Percentiles rank a stretch among this genome's conserved stretches.
phyloP scores from a whole-genome alignment of 2,888 invertebrate genomes.

The Melanophora roralis region DNA sequence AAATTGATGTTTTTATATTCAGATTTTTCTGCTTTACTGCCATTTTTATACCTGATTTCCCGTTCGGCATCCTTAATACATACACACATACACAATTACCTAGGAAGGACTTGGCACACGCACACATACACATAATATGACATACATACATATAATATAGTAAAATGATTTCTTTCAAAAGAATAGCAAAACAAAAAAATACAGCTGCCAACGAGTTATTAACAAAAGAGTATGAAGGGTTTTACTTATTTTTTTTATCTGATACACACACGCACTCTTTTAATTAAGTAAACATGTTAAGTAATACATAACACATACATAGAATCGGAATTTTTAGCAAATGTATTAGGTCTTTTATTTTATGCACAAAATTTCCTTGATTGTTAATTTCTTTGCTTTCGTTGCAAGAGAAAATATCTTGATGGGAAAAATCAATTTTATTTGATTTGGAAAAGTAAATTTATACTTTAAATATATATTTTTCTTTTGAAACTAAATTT shows the following conservation, averaged over 20 bases:
- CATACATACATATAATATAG: no score
- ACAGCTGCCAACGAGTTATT: conserved; percentile 42
- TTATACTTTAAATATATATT: no score
- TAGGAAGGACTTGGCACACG: no score
- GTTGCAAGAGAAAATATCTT: conserved; percentile 21
- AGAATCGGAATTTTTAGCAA: conserved; percentile 12
- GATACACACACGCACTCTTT: not conserved
- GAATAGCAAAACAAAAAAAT: not conserved
- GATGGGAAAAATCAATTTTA: conserved; percentile 61
- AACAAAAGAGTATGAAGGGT: conserved; percentile 19
- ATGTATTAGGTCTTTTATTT: conserved; percentile 33
- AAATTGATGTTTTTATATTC: no score
- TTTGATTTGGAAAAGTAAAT: conserved; percentile 10
- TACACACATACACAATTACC: conserved; percentile 4
- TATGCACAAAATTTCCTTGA: no score
- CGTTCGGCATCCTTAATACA: no score
- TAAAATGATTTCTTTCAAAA: no score
- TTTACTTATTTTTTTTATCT: conserved; percentile 31
- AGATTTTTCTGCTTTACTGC: no score
- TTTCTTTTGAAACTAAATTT: not conserved
- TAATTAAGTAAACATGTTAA: not conserved
- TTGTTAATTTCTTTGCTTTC: no score
- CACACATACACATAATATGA: no score
- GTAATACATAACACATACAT: not conserved
- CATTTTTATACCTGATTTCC: no score